A percentile compares a stretch with the other conserved stretches of the same genome.
Conservation (phyloP, 1,140 invertebrate species). For the Adelges cooleyi region DNA sequence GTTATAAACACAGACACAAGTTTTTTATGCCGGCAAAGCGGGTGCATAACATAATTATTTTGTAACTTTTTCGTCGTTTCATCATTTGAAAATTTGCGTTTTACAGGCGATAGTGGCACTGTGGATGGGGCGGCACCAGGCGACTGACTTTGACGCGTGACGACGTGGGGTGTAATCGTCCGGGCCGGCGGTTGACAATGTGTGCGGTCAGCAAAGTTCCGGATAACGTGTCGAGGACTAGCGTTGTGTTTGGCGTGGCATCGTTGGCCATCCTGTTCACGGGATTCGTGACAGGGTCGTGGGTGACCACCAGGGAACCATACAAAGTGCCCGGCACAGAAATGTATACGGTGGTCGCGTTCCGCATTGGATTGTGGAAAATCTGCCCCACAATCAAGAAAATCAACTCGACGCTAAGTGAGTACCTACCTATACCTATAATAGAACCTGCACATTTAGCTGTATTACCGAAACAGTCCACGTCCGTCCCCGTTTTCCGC, state of each 20-base stretch:
- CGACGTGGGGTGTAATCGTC: background rate
- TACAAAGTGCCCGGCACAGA: conserved; percentile 39
- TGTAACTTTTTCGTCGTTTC: too few relatives aligned
- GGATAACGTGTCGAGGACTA: conserved; percentile 20
- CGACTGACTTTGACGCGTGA: background rate
- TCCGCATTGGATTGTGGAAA: conserved; percentile 42
- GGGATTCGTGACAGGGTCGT: conserved; percentile 42
- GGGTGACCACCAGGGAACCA: conserved; percentile 43
- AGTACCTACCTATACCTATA: conserved; percentile 4
- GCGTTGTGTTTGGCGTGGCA: conserved; percentile 39
- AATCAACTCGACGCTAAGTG: conserved; percentile 31
- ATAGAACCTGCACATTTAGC: too few relatives aligned
- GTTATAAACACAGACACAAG: too few relatives aligned
- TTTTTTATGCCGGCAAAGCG: too few relatives aligned
- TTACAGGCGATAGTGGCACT: too few relatives aligned
- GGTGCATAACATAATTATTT: too few relatives aligned
- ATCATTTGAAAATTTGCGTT: too few relatives aligned
- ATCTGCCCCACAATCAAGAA: conserved; percentile 39
- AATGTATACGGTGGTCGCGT: conserved; percentile 39
- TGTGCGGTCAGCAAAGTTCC: background rate
- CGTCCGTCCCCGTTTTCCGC: too few relatives aligned
- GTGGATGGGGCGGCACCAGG: background rate
- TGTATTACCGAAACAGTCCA: too few relatives aligned
- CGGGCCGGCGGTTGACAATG: background rate
- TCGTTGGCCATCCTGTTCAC: conserved; percentile 40